phyloP scores from a whole-genome alignment of 64 coral and sea anemone genomes.

The Trachythela sp. region DNA sequence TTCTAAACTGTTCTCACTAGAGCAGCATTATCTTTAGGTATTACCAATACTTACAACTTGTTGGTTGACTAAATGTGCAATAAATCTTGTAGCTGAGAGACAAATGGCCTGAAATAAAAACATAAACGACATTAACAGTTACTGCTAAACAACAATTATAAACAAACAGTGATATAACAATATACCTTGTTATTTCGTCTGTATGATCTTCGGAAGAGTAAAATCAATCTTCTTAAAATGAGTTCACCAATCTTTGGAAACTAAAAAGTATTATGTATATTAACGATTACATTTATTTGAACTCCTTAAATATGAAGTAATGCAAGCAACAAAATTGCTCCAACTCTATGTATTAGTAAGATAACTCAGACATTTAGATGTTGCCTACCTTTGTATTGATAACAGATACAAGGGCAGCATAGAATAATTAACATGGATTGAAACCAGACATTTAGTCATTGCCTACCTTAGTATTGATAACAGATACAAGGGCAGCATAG shows the following conservation, averaged over 20 bases:
- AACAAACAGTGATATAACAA: not conserved
- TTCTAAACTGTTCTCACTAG: not conserved
- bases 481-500: slow-evolving; percentile 77
- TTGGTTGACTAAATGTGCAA: slow-evolving; percentile 95
- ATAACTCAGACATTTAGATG: not conserved
- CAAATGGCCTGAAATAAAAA: slow-evolving; percentile 60
- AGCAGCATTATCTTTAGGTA: not conserved
- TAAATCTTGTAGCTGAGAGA: slow-evolving; percentile 76
- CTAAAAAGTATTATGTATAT: slow-evolving; percentile 31
- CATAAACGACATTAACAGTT: not conserved
- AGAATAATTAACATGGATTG: slow-evolving; percentile 28
- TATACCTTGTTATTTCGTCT: slow-evolving; percentile 94
- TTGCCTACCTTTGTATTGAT: slow-evolving; percentile 84
- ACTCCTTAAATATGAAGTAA: no score
- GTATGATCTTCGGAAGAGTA: slow-evolving; percentile 85
- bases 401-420: slow-evolving; percentile 74
- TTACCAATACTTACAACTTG: slow-evolving; percentile 76
- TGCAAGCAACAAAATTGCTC: no score
- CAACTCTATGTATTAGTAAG: no score
- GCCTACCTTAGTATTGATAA: slow-evolving; percentile 89
- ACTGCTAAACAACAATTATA: not conserved
- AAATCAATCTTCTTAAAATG: slow-evolving; percentile 74
- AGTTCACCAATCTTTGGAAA: slow-evolving; percentile 99
- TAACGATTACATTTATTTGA: not conserved
- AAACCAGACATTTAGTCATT: not conserved